Percentiles rank a stretch among this genome's conserved stretches.
These are phyloP conservation scores for Phymorhynchus buccinoides DNA, from an alignment of 1,140 invertebrate species.

Conservation along the genomic window DNA sequence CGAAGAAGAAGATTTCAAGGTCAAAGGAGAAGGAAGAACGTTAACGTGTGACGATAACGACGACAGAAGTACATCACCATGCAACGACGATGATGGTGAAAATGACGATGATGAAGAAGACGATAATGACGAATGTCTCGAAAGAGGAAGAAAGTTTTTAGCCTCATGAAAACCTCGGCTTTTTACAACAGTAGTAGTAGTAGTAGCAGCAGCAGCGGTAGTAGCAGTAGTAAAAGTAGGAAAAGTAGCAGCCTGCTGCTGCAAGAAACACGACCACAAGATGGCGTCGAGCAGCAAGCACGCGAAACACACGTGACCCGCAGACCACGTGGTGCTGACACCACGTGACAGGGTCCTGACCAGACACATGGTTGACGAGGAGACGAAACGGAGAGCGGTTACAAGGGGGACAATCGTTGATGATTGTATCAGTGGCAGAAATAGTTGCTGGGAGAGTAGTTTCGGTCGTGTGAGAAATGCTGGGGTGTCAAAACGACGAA, in stretches of 20 bases:
- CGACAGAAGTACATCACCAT: too few relatives aligned
- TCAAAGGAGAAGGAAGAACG: background rate
- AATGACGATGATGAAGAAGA: background rate
- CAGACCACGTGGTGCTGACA: constrained; percentile 6
- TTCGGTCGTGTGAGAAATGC: too few relatives aligned
- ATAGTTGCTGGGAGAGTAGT: too few relatives aligned
- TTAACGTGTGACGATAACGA: background rate
- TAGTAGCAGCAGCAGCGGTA: background rate
- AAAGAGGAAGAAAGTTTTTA: too few relatives aligned
- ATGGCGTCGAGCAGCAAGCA: constrained; percentile 8
- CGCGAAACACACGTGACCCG: background rate
- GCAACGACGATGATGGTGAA: too few relatives aligned
- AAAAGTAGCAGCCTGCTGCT: background rate
- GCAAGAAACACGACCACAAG: background rate
- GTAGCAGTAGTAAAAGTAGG: background rate
- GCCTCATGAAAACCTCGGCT: too few relatives aligned
- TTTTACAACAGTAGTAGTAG: background rate
- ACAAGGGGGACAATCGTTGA: too few relatives aligned
- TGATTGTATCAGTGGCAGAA: too few relatives aligned
- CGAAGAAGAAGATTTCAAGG: too few relatives aligned
- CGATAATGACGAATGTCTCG: too few relatives aligned
- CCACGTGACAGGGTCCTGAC: background rate
- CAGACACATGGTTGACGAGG: background rate
- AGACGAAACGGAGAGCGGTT: background rate
- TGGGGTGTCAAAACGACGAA: too few relatives aligned